Base-by-base conservation (phyloP, 2,797 vertebrate genomes). In the Danio jaintianensis region DNA sequence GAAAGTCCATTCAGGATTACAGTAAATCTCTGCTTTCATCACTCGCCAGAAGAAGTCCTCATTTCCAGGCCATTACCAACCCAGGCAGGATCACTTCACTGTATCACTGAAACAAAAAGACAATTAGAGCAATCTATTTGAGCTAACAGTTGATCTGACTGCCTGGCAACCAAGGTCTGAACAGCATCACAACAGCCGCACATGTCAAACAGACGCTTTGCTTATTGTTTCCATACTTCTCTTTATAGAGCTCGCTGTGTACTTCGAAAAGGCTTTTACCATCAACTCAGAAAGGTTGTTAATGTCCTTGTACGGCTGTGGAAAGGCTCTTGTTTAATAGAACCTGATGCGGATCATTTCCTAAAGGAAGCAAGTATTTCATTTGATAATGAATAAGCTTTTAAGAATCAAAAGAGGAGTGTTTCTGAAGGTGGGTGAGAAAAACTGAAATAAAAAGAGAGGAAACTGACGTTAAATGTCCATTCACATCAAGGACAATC, bases 271-370 rank as follows among this genome's bases (percentile, higher is more conserved):
- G n/a, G 42, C 64, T 50, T 76, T 64, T 79, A 45, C n/a, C 53
- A 36, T 13, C 15, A 79, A 53, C 73, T 56, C 42, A 67, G 20
- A 43, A 29, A 15, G 56, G 16, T 77, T 45, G 73, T 85, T 50
- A 75, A 22, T 77, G 67, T 75, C 89, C 84, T 85, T 89, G 85
- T 86, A 88, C 18, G 84, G 83, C 1, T 77, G 69, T 85, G 84
- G 77, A 86, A 88, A 88, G 43, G 67, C 5, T 7, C 69, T 53
- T 16, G 43, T 72, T 66, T 80, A 50, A 71, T 61, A 75, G 74
- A 70, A 36, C 16, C 40, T 56, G 38, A 43, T 70, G 66, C 15
- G 2, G 40, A 70, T 53, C 12, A 36, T n/a, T 22, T 82, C 45
- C 72, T 75, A 56, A 43, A 10, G 59, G 29, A 50, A 84, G 61